These are phyloP conservation scores for Notarius lentiginosus DNA, from an alignment of 2,113 vertebrate genomes.

Conservation along the genomic window DNA sequence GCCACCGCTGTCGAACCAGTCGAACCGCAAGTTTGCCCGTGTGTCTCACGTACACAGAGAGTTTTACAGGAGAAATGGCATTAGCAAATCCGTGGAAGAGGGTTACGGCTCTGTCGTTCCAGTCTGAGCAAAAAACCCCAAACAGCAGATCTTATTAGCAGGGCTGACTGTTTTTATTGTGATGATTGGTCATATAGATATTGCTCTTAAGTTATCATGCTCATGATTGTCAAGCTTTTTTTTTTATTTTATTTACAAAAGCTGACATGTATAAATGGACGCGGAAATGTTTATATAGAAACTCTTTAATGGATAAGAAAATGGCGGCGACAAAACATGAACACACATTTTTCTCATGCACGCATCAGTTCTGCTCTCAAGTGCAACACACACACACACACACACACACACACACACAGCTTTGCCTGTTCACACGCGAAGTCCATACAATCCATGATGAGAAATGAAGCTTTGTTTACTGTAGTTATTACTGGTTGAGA, in stretches of 20 bases:
- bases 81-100: slow-evolving; percentile 65
- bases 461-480: slow-evolving; percentile 28
- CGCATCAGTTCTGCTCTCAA: slow-evolving; percentile 47
- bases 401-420: slow-evolving; percentile 30
- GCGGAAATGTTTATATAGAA: slow-evolving; percentile 66
- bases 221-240: not conserved
- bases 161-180: not conserved
- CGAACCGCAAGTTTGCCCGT: slow-evolving; percentile 42
- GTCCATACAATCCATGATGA: slow-evolving; percentile 35
- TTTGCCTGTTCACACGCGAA: slow-evolving; percentile 33
- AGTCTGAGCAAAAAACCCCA: slow-evolving; percentile 44
- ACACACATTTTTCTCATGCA: slow-evolving; percentile 48
- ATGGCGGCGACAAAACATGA: slow-evolving; percentile 65
- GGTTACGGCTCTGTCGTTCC: slow-evolving; percentile 68
- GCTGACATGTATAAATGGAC: slow-evolving; percentile 33
- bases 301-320: slow-evolving; percentile 77
- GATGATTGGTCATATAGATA: not conserved
- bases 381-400: slow-evolving; percentile 29
- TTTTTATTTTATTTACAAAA: not conserved
- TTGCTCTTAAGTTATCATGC: not conserved
- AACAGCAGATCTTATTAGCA: not conserved
- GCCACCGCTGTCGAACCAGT: slow-evolving; percentile 25
- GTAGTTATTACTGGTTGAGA: slow-evolving; percentile 12
- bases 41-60: slow-evolving; percentile 61
- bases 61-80: slow-evolving; percentile 71